Conservation (phyloP, 2,888 invertebrate species). For the Agrotis segetum region DNA sequence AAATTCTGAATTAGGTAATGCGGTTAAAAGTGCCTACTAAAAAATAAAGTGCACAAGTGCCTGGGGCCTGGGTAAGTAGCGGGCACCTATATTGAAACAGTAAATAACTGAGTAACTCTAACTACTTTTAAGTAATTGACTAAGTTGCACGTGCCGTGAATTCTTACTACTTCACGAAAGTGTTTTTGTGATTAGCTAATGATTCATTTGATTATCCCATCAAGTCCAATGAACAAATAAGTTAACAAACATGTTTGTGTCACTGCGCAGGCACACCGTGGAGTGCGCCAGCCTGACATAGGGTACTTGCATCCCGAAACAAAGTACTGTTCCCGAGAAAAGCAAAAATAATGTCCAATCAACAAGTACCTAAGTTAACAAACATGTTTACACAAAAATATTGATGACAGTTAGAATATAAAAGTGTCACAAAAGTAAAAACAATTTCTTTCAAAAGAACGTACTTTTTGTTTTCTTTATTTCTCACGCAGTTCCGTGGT, state of each 20-base stretch:
- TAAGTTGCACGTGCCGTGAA: constrained; percentile 34
- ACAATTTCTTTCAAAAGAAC: background rate
- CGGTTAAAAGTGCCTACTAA: too few species aligned
- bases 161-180: constrained; percentile 20
- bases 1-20: too few species aligned
- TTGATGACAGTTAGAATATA: constrained; percentile 22
- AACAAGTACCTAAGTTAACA: constrained; percentile 19
- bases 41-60: constrained; percentile 3
- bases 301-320: too few species aligned
- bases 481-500: background rate
- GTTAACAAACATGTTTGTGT: constrained; percentile 37
- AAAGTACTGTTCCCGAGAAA: too few species aligned
- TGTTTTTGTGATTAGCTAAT: constrained; percentile 20
- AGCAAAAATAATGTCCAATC: too few species aligned
- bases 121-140: constrained; percentile 8
- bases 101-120: constrained; percentile 5
- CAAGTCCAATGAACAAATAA: constrained; percentile 15
- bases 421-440: constrained; percentile 15
- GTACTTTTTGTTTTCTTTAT: background rate
- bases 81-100: background rate
- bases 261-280: too few species aligned
- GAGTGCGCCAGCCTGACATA: too few species aligned
- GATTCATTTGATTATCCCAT: constrained; percentile 2
- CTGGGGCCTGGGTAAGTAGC: too few species aligned
- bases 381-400: constrained; percentile 32